Base-by-base conservation (phyloP, 2,888 invertebrate species). In the Capitulum mitella region DNA sequence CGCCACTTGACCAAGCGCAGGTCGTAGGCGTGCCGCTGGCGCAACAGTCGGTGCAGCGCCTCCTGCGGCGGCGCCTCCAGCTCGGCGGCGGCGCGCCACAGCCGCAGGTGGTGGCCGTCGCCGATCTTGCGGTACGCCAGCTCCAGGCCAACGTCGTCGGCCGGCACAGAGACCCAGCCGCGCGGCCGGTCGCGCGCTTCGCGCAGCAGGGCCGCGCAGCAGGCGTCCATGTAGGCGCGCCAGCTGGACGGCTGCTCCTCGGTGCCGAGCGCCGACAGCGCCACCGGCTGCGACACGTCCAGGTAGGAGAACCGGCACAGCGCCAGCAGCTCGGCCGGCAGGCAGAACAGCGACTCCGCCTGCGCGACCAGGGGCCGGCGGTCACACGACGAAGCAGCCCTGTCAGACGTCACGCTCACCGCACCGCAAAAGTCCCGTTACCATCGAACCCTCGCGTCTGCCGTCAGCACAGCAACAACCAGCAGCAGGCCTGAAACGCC, bases 1-100 rank as follows among this genome's bases (percentile, higher is more conserved):
- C 93, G 90, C 88, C 93, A 94, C 83, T 93, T 93, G 79, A 94
- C 87, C 82, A 97, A 86, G 81, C 93, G 91, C 78, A 91, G 90
- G 85, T 97, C 97, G 97, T 97, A 98, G 78, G 94, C 89, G 84
- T 94, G 93, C 78, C 96, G 43, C 76, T 76, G 46, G 8, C 46
- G 76, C 76, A 78, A 37, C 32, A 70, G n/a, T 46, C 82, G 78
- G 64, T 80, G 82, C 81, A 90, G 88, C 80, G 94, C 90, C 86
- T 94, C 94, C 83, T 90, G 89, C 0, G 95, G 95, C 77, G 96
- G 95, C 8, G 97, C 97, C 84, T 97, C 96, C 12, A 97, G 92
- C 85, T 97, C 97, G 0, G 94, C 92, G 77, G 92, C 90, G 81
- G 93, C 92, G 82, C 95, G 91, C 96, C 97, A 97, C 79, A 97